phyloP scores from a whole-genome alignment of 2,113 vertebrate genomes.

The Cheirogaleus medius region DNA sequence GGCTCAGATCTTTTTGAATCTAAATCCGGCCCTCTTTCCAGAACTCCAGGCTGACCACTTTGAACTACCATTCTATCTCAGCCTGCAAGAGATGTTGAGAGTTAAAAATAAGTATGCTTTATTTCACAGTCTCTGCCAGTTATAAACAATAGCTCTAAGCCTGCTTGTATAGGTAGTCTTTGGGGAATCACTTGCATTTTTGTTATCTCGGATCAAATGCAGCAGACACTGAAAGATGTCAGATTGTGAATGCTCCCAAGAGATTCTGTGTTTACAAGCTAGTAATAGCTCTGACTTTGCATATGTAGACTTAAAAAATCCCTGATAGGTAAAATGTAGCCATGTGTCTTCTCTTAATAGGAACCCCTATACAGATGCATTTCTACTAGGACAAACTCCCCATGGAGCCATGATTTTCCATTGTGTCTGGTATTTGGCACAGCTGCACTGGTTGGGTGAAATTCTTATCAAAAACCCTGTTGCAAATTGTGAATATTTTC shows the following conservation, averaged over 20 bases:
- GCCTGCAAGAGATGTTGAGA: neutral
- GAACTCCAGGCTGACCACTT: neutral
- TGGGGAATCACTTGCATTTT: neutral
- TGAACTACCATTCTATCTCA: neutral
- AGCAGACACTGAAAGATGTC: constrained; percentile 1
- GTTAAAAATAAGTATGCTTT: neutral
- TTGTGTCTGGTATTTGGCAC: neutral
- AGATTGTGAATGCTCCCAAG: neutral
- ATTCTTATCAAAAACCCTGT: neutral
- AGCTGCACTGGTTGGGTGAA: neutral
- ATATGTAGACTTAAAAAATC: constrained; percentile 47
- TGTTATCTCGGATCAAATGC: constrained; percentile 26
- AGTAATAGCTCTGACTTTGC: constrained; percentile 36
- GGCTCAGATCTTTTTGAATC: neutral
- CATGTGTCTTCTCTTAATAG: neutral
- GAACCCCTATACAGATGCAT: neutral
- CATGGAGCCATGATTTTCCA: neutral
- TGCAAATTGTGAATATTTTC: neutral
- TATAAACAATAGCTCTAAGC: neutral
- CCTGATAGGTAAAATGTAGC: constrained; percentile 17
- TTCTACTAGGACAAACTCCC: neutral
- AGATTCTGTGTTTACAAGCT: constrained; percentile 43
- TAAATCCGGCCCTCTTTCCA: neutral
- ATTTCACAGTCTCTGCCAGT: neutral
- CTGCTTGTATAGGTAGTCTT: neutral